phyloP scores from a whole-genome alignment of 2,888 invertebrate species.

The Leptogaster cylindrica region DNA sequence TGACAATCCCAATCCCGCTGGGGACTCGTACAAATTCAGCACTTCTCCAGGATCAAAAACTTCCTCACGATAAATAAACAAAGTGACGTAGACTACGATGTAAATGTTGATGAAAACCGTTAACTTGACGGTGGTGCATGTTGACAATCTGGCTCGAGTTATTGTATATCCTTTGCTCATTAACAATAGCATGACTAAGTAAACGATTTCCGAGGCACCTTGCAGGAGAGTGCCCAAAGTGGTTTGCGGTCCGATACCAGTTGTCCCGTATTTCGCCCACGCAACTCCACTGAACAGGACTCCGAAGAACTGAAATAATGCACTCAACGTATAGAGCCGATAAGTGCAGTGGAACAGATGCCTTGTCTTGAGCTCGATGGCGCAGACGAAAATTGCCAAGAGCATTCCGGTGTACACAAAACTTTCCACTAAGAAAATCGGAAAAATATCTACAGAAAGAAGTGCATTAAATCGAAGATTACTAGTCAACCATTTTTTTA shows the following conservation, averaged over 20 bases:
- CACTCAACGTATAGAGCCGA: conserved; percentile 79
- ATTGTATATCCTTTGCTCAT: conserved; percentile 91
- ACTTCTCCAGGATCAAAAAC: conserved; percentile 93
- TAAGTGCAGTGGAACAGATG: conserved; percentile 88
- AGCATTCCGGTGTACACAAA: conserved; percentile 76
- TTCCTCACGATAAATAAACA: conserved; percentile 82
- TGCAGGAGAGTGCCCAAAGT: conserved; percentile 64
- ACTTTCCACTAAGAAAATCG: conserved; percentile 77
- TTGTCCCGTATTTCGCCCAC: conserved; percentile 77
- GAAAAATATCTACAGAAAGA: conserved; percentile 77
- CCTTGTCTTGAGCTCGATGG: conserved; percentile 76
- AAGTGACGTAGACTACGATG: conserved; percentile 72
- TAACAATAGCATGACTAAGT: conserved; percentile 78
- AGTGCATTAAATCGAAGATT: no score
- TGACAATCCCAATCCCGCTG: conserved; percentile 84
- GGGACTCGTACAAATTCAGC: conserved; percentile 87
- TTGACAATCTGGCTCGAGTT: conserved; percentile 79
- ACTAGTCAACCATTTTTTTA: no score
- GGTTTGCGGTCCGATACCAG: conserved; percentile 69
- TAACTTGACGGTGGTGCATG: conserved; percentile 75
- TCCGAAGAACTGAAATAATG: conserved; percentile 73
- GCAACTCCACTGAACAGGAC: conserved; percentile 73
- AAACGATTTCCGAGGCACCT: conserved; percentile 77
- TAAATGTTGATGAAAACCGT: conserved; percentile 82
- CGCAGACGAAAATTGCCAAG: conserved; percentile 74